Evolutionary conservation across 2,113 vertebrate species (phyloP), one percentile per base, ranked within the genome.

Genomic region (Myxocyprinus asiaticus): DNA sequence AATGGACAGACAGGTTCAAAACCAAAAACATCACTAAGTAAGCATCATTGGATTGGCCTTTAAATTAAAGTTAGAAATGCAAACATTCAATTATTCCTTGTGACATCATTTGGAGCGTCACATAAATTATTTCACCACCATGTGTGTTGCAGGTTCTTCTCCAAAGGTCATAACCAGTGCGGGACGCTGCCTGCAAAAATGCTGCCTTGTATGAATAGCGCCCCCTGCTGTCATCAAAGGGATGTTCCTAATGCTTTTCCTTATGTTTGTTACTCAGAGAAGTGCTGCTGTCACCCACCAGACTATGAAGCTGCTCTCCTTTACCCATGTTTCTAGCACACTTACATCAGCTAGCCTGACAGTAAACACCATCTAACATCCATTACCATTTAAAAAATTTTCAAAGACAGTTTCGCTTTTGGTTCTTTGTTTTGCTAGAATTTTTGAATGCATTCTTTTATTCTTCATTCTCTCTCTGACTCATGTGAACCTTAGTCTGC

Each of bases 291-390:
- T 5, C 85, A 88, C 70, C 87, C 90, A 70, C 91, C 90, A 0
- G 88, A 92, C 83, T 93, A 94, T 86, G 94, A 92, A 79, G 92
- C 94, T 0, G 86, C 90, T 9, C 78, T 93, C 56, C 86, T 93
- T 2, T 93, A 91, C 74, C 90, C 93, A 14, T 88, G 92, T 33
- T 90, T 89, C 33, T 91, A 89, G 63, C 71, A 69, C 63, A 22
- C 59, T 53, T 9, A 15, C 55, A 9, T 55, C 42, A 43, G 10
- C 3, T 22, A 43, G 10, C 3, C 12, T 9, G 9, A 55, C 9
- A 22, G 44, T 56, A 64, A 17, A 51, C 22, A 66, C 44, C 15
- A 66, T 33, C 22, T 33, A 33, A 33, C 51, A 58, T 17, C 42
- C 78, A 5, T 11, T 67, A 51, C 15, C 9, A 14, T 12, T 56